phyloP scores from a whole-genome alignment of 2,888 invertebrate genomes.

The Exocentrus adspersus region DNA sequence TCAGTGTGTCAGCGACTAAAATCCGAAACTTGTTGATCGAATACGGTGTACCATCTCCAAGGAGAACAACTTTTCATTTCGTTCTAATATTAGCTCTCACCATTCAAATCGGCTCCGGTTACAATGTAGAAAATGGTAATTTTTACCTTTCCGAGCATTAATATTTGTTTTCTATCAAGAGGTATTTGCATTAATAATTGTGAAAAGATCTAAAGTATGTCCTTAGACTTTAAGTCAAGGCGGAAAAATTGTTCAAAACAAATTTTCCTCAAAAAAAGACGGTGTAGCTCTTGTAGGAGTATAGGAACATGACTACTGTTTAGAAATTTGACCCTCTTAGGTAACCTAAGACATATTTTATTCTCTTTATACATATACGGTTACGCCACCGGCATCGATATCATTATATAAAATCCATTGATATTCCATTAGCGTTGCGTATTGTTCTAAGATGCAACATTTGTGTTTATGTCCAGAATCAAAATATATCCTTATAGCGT shows the following conservation, averaged over 20 bases:
- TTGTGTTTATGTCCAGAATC: slow-evolving; percentile 20
- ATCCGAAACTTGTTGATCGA: slow-evolving; percentile 26
- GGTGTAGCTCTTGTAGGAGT: no score
- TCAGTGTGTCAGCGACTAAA: slow-evolving; percentile 31
- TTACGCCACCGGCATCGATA: slow-evolving; percentile 7
- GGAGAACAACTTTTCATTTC: slow-evolving; percentile 56
- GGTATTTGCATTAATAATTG: slow-evolving; percentile 7
- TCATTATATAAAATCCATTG: slow-evolving; percentile 18
- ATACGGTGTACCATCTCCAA: slow-evolving; percentile 48
- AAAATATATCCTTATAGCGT: background rate
- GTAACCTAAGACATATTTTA: background rate
- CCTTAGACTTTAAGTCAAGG: no score
- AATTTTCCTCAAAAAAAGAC: no score
- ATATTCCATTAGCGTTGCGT: slow-evolving; percentile 2
- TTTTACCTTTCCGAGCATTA: slow-evolving; percentile 11
- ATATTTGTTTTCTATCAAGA: background rate
- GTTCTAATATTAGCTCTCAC: slow-evolving; percentile 43
- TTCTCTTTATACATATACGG: background rate
- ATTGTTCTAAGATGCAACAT: slow-evolving; percentile 21
- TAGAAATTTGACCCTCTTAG: background rate
- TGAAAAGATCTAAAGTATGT: no score
- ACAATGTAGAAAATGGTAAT: slow-evolving; percentile 22
- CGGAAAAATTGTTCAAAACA: no score
- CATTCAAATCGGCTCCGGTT: slow-evolving; percentile 19
- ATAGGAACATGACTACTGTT: no score